Evolutionary conservation across 2,113 vertebrate species (phyloP).

Genomic region (Dromiciops gliroides): DNA sequence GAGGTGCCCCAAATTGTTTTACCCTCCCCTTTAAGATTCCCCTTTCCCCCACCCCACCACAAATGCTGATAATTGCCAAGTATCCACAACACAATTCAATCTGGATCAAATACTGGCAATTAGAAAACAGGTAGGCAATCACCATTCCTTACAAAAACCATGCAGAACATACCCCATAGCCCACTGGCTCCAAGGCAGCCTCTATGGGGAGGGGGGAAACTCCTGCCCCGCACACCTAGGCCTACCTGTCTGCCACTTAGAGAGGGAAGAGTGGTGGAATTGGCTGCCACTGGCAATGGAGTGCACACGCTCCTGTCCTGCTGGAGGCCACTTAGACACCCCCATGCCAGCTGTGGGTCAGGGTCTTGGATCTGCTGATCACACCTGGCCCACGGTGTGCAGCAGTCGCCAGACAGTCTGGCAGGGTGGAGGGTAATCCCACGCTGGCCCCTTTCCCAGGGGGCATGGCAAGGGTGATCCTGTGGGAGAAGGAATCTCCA

Average conservation of each 20-base stretch:
- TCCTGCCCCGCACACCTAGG: conserved; percentile 76
- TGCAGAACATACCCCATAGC: conserved; percentile 78
- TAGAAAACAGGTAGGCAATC: conserved; percentile 16
- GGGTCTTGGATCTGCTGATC: conserved; percentile 82
- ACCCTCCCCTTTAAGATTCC: conserved; percentile 43
- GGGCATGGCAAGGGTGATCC: conserved; percentile 80
- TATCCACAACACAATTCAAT: conserved; percentile 14
- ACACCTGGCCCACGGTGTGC: conserved; percentile 82
- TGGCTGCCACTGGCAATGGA: conserved; percentile 77
- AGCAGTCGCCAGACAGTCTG: conserved; percentile 81
- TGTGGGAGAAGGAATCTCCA: conserved; percentile 82
- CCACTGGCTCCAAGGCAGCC: conserved; percentile 65
- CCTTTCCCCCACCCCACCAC: conserved; percentile 37
- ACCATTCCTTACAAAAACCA: conserved; percentile 59
- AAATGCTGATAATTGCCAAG: conserved; percentile 20
- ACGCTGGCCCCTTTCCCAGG: conserved; percentile 82
- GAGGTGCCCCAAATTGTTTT: conserved; percentile 23
- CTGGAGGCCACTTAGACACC: conserved; percentile 81
- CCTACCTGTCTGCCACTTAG: conserved; percentile 83
- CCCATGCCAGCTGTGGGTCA: conserved; percentile 81
- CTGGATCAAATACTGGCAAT: conserved; percentile 41
- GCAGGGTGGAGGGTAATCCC: conserved; percentile 82
- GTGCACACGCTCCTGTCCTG: conserved; percentile 79
- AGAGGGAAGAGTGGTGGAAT: conserved; percentile 80
- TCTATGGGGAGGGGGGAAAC: conserved; percentile 58